Percentiles rank a stretch among this genome's conserved stretches.
Evolutionary conservation across 1,140 invertebrate species (phyloP).

Genomic region (Dinothrombium tinctorium): DNA sequence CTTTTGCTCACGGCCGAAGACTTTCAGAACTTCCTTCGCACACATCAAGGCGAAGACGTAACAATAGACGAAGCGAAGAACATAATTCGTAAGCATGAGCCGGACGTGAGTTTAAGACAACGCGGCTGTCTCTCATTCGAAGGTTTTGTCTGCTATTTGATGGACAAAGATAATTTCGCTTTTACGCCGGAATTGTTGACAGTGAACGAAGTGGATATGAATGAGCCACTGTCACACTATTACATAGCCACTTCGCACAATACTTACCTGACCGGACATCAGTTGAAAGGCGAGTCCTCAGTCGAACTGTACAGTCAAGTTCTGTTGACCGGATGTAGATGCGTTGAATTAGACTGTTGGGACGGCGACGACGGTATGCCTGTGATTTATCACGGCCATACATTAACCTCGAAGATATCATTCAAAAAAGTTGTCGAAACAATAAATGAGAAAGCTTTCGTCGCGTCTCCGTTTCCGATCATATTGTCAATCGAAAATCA

Average conservation of each 20-base stretch:
- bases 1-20: conserved; percentile 59
- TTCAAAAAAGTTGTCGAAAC: conserved; percentile 29
- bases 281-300: conserved; percentile 29
- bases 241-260: conserved; percentile 42
- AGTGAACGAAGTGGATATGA: conserved; percentile 37
- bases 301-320: conserved; percentile 29
- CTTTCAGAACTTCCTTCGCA: conserved; percentile 10
- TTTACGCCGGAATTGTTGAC: conserved; percentile 54
- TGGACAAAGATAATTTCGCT: conserved; percentile 78
- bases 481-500: conserved; percentile 95
- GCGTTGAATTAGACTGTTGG: conserved; percentile 31
- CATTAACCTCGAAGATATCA: conserved; percentile 30
- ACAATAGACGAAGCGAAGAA: conserved; percentile 16
- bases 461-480: conserved; percentile 42
- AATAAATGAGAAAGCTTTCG: conserved; percentile 32
- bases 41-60: conserved; percentile 12
- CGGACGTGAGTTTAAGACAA: conserved; percentile 46
- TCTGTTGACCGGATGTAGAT: conserved; percentile 17
- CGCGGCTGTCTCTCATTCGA: conserved; percentile 75
- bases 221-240: conserved; percentile 33
- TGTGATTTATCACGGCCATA: conserved; percentile 31
- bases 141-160: conserved; percentile 73
- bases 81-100: conserved; percentile 50
- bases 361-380: conserved; percentile 31
- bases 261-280: conserved; percentile 23